Base-by-base conservation (phyloP, 2,888 invertebrate genomes). In the Brachyopa scutellaris region DNA sequence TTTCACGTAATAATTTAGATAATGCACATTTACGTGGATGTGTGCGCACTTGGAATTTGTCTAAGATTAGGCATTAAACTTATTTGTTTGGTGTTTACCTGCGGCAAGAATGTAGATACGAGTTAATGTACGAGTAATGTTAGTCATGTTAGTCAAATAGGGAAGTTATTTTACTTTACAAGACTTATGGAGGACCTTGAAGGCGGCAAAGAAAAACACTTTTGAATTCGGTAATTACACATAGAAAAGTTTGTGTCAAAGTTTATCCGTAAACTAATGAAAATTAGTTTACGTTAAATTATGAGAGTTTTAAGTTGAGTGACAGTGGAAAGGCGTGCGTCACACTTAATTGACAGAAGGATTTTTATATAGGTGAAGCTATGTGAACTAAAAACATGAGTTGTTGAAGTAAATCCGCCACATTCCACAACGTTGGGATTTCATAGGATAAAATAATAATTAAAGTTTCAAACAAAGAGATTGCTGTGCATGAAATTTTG, bases 1-100 rank as follows among this genome's bases (percentile, higher is more conserved):
- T 76, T 76, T 69, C 64, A 73, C 62, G 53, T 80, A 49, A 74
- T 84, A 64, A 74, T 70, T 84, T 84, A 77, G 59, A 36, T 77
- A 72, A 79, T 64, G 59, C 84, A 79, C 59, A 57, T 55, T 45
- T 47, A 61, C 9, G 51, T 33, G 49, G 21, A 40, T 67, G 67
- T 67, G 15, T 51, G 62, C 42, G 59, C 13, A 17, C 13, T 53
- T 5, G n/a, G 36, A 59, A 74, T 74, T 80, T 80, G 62, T 69
- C 62, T 26, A 11, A 45, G 74, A 74, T 74, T 64, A 59, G 31
- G 64, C 47, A 64, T 74, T 80, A 64, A 74, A 74, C 70, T 66
- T 59, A n/a, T 59, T 47, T 33, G 31, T 57, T 64, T 57, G 45
- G 29, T 38, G 8, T n/a, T n/a, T 11, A 26, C 11, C 7, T 33